These are phyloP conservation scores for Coregonus sp. DNA, from an alignment of 2,797 vertebrate genomes.

Conservation along the genomic window DNA sequence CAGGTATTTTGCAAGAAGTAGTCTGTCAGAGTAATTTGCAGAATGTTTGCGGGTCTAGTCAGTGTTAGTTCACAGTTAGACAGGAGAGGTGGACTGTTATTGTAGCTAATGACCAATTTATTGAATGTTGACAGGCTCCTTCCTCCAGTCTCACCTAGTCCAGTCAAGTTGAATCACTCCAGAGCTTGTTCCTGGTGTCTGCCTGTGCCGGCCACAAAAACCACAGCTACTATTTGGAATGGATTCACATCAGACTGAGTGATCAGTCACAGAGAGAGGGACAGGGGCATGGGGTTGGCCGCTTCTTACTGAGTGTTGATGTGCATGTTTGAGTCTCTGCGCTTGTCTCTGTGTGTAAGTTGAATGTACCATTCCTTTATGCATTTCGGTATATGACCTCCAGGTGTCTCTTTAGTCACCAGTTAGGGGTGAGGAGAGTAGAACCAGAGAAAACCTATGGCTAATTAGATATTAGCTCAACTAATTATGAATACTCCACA, in stretches of 20 bases:
- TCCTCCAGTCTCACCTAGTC: slow-evolving; percentile 4
- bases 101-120: too few species aligned
- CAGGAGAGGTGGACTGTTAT: too few species aligned
- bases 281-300: background rate
- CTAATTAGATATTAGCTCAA: slow-evolving; percentile 43
- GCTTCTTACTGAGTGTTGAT: background rate
- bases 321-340: background rate
- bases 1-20: background rate
- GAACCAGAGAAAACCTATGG: background rate
- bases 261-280: background rate
- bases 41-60: too few species aligned
- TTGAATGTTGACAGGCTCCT: background rate
- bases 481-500: slow-evolving; percentile 32
- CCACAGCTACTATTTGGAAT: background rate
- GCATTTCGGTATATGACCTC: slow-evolving; percentile 6
- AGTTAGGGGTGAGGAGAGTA: background rate
- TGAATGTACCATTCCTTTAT: background rate
- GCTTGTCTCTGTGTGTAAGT: background rate
- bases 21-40: too few species aligned
- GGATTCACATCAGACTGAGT: slow-evolving; percentile 8
- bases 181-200: background rate
- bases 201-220: slow-evolving; percentile 5
- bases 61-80: too few species aligned
- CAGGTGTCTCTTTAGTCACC: slow-evolving; percentile 25
- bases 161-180: slow-evolving; percentile 56